These are phyloP conservation scores for Ichneumon xanthorius DNA, from an alignment of 2,888 invertebrate species.

Conservation along the genomic window DNA sequence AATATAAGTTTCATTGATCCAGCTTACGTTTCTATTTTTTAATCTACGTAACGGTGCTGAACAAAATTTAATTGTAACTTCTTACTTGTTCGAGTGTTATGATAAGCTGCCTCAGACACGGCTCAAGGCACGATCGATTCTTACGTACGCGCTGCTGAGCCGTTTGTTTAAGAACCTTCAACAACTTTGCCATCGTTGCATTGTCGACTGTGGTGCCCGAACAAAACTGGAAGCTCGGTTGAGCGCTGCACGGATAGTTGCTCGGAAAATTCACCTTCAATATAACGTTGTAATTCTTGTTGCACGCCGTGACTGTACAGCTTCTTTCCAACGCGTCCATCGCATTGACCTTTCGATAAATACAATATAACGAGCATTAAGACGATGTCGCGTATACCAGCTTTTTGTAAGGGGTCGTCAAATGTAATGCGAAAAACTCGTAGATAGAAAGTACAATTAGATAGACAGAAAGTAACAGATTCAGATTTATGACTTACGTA, in stretches of 20 bases:
- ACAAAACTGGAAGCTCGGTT: constrained; percentile 89
- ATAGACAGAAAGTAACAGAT: neutral
- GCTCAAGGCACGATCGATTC: constrained; percentile 94
- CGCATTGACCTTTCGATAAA: constrained; percentile 82
- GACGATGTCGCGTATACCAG: neutral
- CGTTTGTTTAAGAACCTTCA: constrained; percentile 93
- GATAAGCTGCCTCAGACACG: constrained; percentile 92
- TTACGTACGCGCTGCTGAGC: constrained; percentile 93
- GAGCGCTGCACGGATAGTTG: constrained; percentile 90
- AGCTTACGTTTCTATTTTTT: neutral
- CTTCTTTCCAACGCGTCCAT: constrained; percentile 87
- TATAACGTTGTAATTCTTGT: constrained; percentile 86
- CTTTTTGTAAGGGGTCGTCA: neutral
- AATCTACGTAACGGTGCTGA: neutral
- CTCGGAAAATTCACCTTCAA: constrained; percentile 90
- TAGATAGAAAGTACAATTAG: neutral
- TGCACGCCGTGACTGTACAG: constrained; percentile 87
- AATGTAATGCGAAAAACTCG: neutral
- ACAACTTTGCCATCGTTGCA: constrained; percentile 89
- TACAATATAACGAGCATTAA: neutral
- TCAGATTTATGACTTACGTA: neutral
- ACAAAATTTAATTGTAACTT: constrained; percentile 40
- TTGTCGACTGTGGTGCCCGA: constrained; percentile 90
- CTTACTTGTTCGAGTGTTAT: constrained; percentile 87
- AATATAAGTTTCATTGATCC: neutral